These are phyloP conservation scores for Acanthosoma haemorrhoidale DNA, from an alignment of 2,888 invertebrate genomes.

Conservation along the genomic window DNA sequence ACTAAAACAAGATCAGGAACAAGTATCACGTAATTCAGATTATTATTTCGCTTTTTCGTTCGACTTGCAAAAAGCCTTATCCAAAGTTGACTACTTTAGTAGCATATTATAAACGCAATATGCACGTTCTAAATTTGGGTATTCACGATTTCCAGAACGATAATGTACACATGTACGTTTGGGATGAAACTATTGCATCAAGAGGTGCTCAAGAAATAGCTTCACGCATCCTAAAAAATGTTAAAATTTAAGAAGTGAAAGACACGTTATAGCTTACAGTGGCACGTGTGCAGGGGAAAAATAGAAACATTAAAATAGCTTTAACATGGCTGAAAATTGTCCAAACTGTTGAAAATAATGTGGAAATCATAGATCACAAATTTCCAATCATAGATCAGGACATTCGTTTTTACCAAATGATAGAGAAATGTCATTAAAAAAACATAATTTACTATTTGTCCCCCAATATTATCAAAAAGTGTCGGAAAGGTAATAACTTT, in stretches of 20 bases:
- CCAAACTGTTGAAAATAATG: no score
- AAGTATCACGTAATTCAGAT: conserved; percentile 10
- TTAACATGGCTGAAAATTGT: no score
- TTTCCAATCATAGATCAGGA: neutral
- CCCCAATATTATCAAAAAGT: neutral
- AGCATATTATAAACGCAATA: no score
- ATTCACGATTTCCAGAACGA: conserved; percentile 43
- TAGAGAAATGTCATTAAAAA: neutral
- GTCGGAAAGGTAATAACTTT: neutral
- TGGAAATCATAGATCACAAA: no score
- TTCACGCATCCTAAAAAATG: no score
- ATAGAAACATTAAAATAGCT: no score
- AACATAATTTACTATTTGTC: neutral
- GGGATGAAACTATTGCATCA: no score
- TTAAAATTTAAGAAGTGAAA: neutral
- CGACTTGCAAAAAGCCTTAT: conserved; percentile 41
- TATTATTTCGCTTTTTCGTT: conserved; percentile 11
- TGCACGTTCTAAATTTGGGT: conserved; percentile 42
- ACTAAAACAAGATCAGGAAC: no score
- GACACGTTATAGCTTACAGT: conserved; percentile 43
- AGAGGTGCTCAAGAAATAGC: conserved; percentile 42
- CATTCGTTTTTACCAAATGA: neutral
- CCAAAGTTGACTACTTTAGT: conserved; percentile 41
- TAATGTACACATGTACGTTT: no score
- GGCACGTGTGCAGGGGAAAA: conserved; percentile 43